Conservation (phyloP, 2,888 invertebrate genomes). For the Sarcophaga carnaria region DNA sequence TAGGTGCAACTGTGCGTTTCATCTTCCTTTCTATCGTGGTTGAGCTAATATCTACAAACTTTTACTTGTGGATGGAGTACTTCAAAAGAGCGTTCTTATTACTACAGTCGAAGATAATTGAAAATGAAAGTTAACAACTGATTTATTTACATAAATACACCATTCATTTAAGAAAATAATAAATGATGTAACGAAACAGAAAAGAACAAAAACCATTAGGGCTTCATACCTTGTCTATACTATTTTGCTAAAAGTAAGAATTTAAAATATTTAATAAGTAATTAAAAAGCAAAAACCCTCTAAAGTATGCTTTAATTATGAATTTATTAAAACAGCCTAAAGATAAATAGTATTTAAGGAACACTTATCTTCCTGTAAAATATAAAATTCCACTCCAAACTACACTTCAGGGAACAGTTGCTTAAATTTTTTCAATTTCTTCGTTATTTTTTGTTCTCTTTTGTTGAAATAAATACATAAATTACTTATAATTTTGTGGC, state of each 20-base stretch:
- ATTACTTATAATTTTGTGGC: conserved; percentile 48
- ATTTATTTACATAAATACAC: conserved; percentile 32
- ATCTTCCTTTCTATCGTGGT: no score
- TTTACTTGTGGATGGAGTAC: no score
- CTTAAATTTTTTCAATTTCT: neutral
- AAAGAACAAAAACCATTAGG: neutral
- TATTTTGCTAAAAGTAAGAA: neutral
- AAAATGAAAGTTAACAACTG: conserved; percentile 18
- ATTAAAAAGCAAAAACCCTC: conserved; percentile 32
- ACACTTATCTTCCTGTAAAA: neutral
- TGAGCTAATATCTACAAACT: no score
- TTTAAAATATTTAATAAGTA: conserved; percentile 39
- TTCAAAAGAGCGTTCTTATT: no score
- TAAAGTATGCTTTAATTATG: conserved; percentile 39
- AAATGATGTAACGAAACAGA: neutral
- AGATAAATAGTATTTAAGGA: conserved; percentile 17
- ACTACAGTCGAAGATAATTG: conserved; percentile 3
- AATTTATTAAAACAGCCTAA: conserved; percentile 44
- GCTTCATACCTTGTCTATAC: neutral
- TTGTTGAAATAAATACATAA: conserved; percentile 29
- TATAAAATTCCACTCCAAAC: neutral
- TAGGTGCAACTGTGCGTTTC: no score
- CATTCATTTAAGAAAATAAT: conserved; percentile 26
- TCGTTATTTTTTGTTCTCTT: neutral
- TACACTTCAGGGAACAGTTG: conserved; percentile 27